These are phyloP conservation scores for Ceratosolen solmsi DNA, from an alignment of 1,140 invertebrate genomes.

Conservation along the genomic window DNA sequence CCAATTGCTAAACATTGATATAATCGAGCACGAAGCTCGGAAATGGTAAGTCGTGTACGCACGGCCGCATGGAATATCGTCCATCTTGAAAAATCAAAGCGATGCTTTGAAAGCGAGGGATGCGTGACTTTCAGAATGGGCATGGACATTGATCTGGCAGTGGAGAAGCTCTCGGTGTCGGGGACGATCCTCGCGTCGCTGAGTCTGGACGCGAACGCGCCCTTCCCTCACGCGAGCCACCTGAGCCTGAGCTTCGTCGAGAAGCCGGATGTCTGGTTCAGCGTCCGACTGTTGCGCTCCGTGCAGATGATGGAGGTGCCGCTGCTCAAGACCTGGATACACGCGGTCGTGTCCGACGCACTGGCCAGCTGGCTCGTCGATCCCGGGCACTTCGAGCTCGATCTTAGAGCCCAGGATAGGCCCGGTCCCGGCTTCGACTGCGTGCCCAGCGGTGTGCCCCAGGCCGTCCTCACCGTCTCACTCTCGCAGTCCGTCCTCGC, in stretches of 20 bases:
- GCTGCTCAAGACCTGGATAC: constrained; percentile 76
- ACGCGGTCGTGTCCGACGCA: constrained; percentile 75
- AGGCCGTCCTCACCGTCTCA: constrained; percentile 69
- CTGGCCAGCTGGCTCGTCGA: constrained; percentile 76
- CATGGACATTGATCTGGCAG: constrained; percentile 71
- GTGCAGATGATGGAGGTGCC: constrained; percentile 77
- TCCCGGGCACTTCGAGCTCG: constrained; percentile 73
- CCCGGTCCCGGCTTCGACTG: constrained; percentile 64
- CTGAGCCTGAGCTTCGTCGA: constrained; percentile 74
- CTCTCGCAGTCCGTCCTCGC: constrained; percentile 59
- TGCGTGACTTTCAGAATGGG: too few relatives aligned
- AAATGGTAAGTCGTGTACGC: too few relatives aligned
- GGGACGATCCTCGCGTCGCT: constrained; percentile 72
- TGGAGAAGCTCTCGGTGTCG: constrained; percentile 73
- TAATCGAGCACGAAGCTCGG: too few relatives aligned
- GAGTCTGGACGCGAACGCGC: constrained; percentile 72
- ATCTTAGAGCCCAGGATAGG: constrained; percentile 69
- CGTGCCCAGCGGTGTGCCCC: constrained; percentile 56
- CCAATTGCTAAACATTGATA: too few relatives aligned
- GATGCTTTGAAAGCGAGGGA: too few relatives aligned
- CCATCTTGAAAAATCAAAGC: too few relatives aligned
- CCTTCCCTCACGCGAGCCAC: constrained; percentile 75
- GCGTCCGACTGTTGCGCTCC: constrained; percentile 70
- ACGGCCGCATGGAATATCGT: too few relatives aligned
- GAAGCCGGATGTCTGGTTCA: constrained; percentile 77